These are phyloP conservation scores for Clarias gariepinus DNA, from an alignment of 2,113 vertebrate genomes.

Conservation along the genomic window DNA sequence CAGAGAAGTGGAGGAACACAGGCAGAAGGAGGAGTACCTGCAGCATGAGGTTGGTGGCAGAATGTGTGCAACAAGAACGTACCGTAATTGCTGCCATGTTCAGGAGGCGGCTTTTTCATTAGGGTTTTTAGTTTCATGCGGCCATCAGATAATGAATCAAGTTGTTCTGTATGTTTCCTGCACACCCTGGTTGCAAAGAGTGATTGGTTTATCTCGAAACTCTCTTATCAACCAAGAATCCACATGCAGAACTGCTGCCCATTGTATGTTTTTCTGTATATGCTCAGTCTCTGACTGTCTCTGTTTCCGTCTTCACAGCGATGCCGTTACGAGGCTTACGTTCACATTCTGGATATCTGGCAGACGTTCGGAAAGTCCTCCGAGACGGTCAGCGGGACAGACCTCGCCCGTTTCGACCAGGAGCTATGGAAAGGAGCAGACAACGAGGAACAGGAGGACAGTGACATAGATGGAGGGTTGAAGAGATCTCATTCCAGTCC, in stretches of 20 bases:
- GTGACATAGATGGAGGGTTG: conserved; percentile 57
- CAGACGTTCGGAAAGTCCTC: conserved; percentile 45
- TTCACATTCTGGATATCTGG: conserved; percentile 77
- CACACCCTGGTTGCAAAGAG: not conserved
- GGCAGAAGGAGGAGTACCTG: conserved; percentile 68
- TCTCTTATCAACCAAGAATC: not conserved
- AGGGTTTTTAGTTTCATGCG: not conserved
- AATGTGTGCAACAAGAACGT: not conserved
- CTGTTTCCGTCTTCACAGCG: conserved; percentile 65
- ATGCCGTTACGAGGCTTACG: conserved; percentile 81
- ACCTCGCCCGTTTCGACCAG: conserved; percentile 74
- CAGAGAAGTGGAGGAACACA: conserved; percentile 76
- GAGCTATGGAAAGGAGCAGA: conserved; percentile 56
- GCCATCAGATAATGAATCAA: not conserved
- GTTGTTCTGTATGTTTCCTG: not conserved
- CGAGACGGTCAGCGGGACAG: not conserved
- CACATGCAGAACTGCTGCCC: not conserved
- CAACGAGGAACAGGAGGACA: conserved; percentile 42
- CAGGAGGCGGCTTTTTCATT: no score
- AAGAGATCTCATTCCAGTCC: conserved; percentile 89
- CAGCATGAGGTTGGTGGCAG: conserved; percentile 66
- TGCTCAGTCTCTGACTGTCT: not conserved
- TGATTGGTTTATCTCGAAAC: not conserved
- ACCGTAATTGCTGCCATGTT: no score
- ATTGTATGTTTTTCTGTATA: not conserved